phyloP scores from a whole-genome alignment of 1,140 invertebrate genomes.

The Coptotermes formosanus region DNA sequence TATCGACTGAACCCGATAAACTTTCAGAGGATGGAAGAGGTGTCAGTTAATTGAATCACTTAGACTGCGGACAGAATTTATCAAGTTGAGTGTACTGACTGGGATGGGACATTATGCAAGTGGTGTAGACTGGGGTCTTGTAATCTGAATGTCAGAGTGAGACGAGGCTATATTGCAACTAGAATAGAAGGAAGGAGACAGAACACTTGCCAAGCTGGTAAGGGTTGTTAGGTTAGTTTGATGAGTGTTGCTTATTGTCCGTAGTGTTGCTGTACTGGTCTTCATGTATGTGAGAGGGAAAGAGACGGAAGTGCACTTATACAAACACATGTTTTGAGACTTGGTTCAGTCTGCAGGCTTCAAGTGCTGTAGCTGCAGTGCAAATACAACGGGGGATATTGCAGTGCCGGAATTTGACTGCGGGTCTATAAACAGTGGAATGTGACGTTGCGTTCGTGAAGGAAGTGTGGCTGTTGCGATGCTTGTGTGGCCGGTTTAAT shows the following conservation, averaged over 20 bases:
- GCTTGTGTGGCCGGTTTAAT: background rate
- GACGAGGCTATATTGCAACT: background rate
- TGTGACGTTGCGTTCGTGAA: background rate
- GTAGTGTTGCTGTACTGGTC: background rate
- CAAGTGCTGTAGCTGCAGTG: background rate
- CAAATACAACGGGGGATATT: background rate
- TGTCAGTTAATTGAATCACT: background rate
- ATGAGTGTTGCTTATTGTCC: background rate
- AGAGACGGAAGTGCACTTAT: background rate
- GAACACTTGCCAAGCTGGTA: background rate
- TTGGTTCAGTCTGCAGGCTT: background rate
- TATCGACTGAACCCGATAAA: no score
- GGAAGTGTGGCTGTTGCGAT: background rate
- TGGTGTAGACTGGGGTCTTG: background rate
- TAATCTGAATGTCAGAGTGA: background rate
- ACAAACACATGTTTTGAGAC: background rate
- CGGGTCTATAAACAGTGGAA: background rate
- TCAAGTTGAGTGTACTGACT: background rate
- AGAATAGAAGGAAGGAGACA: background rate
- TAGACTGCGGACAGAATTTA: background rate
- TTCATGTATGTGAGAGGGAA: background rate
- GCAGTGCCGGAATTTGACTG: background rate
- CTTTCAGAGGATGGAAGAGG: background rate
- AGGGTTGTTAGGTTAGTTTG: conserved; percentile 12
- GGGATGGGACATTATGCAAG: conserved; percentile 5